Percentiles rank a stretch among this genome's conserved stretches.
These are phyloP conservation scores for Azorinus chamasolen DNA, from an alignment of 2,888 invertebrate species.

Conservation along the genomic window DNA sequence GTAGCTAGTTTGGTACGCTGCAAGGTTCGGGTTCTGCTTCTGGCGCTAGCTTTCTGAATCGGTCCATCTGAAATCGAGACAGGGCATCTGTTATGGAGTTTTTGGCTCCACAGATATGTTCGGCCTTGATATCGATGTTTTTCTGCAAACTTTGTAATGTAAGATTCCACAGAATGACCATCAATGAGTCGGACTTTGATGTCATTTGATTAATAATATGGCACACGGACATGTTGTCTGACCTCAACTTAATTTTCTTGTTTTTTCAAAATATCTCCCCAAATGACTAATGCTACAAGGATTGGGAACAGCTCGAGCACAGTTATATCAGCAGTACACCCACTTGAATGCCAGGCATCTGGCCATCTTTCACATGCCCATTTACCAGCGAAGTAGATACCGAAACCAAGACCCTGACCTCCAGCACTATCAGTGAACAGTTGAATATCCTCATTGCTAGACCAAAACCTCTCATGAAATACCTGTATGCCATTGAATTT, in stretches of 20 bases:
- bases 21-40: constrained; percentile 22
- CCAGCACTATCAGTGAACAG: constrained; percentile 44
- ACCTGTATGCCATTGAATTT: constrained; percentile 31
- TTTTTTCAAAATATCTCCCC: too few species aligned
- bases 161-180: too few species aligned
- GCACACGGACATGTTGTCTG: constrained; percentile 33
- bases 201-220: constrained; percentile 40
- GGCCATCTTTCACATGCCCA: constrained; percentile 30
- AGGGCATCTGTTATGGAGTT: constrained; percentile 15
- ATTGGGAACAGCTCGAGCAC: constrained; percentile 35
- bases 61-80: constrained; percentile 25
- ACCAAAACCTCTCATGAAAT: constrained; percentile 44
- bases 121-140: too few species aligned
- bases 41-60: constrained; percentile 23
- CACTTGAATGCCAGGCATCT: constrained; percentile 15
- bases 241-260: too few species aligned
- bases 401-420: constrained; percentile 40
- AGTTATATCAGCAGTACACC: constrained; percentile 24
- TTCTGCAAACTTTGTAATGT: too few species aligned
- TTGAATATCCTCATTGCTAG: constrained; percentile 31
- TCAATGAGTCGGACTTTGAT: too few species aligned
- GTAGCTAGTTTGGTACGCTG: not conserved
- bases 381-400: constrained; percentile 23
- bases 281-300: constrained; percentile 10
- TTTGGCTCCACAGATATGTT: constrained; percentile 22